Base-by-base conservation (phyloP, 2,113 vertebrate species). In the Alouatta palliata region DNA sequence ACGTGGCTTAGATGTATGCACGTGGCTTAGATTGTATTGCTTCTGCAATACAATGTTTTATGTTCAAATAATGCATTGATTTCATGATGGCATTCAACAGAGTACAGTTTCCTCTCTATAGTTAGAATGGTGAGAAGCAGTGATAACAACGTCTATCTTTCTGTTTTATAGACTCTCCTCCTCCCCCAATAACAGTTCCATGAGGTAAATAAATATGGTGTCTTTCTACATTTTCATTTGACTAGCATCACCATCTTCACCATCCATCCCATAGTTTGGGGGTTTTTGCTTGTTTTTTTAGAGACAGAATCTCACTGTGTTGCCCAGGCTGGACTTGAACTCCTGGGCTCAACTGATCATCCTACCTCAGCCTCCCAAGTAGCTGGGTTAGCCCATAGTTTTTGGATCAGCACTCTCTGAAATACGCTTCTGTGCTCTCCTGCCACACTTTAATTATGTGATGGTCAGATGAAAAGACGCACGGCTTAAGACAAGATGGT, bases 221-320 rank as follows among this genome's bases (percentile, higher is more conserved):
- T 94, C 91, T 92, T 43, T 11, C 94, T 96, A 79, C 84, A 0
- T 94, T 83, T 98, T 97, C 96, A 75, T 77, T 71, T 82, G 37
- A 70, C 73, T 92, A 19, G 8, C 66, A 58, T 23, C 76, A n/a
- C 58, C 10, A 35, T 79, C 35, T 20, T 23, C 81, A 25, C 32
- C 30, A 35, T 37, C 16, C 1, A 20, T 70, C 35, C 32, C 68
- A 37, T 37, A 70, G n/a, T 35, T 70, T 70, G 27, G 27, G 5
- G 5, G 2, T 32, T 6, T 64, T 64, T 64, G 61, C 30, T 64
- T 64, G 11, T 30, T 12, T 61, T 58, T 64, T 64, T 64, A 6
- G 61, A 32, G 30, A 64, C 5, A 6, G 61, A 14, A 27, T 64
- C 61, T 64, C 5, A 30, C 61, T 64, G 27, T 64, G 61, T 64